These are phyloP conservation scores for Cryptus viduatorius DNA, from an alignment of 2,888 invertebrate species.

Conservation along the genomic window DNA sequence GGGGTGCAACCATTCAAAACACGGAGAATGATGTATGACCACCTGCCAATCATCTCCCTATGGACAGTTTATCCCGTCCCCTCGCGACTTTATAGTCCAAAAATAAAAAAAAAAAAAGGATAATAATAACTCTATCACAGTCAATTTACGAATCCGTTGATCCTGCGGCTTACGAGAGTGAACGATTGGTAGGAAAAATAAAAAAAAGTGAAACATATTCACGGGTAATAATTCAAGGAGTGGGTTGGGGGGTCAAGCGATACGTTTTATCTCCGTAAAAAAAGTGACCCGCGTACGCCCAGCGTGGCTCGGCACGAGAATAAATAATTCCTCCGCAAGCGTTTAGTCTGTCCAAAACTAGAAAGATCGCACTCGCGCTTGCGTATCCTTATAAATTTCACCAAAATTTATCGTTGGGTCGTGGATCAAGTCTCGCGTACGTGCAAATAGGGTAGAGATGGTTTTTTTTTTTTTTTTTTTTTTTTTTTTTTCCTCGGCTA, in stretches of 20 bases:
- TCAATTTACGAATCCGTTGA: constrained; percentile 54
- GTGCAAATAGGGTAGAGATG: constrained; percentile 64
- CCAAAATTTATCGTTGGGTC: constrained; percentile 77
- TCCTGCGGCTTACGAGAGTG: constrained; percentile 14
- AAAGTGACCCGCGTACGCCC: constrained; percentile 60
- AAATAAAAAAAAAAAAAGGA: constrained; percentile 48
- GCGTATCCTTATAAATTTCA: constrained; percentile 75
- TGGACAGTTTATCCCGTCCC: constrained; percentile 60
- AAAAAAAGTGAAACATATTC: constrained; percentile 49
- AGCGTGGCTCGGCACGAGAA: constrained; percentile 41
- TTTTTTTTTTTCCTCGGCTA: constrained; percentile 37
- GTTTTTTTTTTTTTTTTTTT: constrained; percentile 43
- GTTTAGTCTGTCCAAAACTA: constrained; percentile 46
- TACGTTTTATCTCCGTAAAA: constrained; percentile 56
- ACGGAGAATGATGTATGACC: constrained; percentile 76
- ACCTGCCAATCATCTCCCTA: constrained; percentile 71
- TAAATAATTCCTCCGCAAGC: constrained; percentile 61
- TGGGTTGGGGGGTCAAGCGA: constrained; percentile 5
- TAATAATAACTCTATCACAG: constrained; percentile 50
- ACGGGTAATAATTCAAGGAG: constrained; percentile 39
- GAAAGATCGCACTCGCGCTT: constrained; percentile 43
- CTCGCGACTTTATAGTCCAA: constrained; percentile 31
- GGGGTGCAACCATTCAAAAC: constrained; percentile 70
- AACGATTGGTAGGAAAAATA: constrained; percentile 37
- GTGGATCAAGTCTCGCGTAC: constrained; percentile 76